phyloP scores from a whole-genome alignment of 2,797 vertebrate species.

The Galago senegalensis region DNA sequence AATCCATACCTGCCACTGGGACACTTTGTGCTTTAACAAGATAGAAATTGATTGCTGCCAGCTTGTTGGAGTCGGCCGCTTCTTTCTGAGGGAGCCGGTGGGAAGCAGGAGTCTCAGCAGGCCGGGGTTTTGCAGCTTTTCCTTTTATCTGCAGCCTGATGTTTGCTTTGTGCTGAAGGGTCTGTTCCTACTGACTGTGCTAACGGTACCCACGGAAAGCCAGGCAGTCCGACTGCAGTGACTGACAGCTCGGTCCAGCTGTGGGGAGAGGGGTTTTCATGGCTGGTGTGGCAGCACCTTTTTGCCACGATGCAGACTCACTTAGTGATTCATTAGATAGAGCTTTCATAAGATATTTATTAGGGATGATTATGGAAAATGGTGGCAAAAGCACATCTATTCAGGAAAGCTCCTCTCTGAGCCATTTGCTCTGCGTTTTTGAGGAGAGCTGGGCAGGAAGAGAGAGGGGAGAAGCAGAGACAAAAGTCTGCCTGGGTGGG shows the following conservation, averaged over 20 bases:
- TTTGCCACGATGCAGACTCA: not conserved
- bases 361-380: slow-evolving; percentile 10
- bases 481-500: not conserved
- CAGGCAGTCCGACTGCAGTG: slow-evolving; percentile 1
- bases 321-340: not conserved
- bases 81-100: not conserved
- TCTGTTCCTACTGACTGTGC: slow-evolving; percentile 47
- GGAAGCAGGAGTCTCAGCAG: slow-evolving; percentile 36
- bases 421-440: not conserved
- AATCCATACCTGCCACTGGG: slow-evolving; percentile 61
- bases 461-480: not conserved
- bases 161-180: slow-evolving; percentile 71
- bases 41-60: slow-evolving; percentile 79
- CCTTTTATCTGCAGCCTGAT: slow-evolving; percentile 78
- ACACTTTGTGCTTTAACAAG: slow-evolving; percentile 79
- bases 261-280: not conserved
- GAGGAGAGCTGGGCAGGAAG: not conserved
- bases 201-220: not conserved
- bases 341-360: slow-evolving; percentile 17
- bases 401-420: slow-evolving; percentile 7
- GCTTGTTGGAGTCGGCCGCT: not conserved
- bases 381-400: slow-evolving; percentile 2
- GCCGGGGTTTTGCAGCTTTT: slow-evolving; percentile 50
- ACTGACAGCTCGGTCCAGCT: slow-evolving; percentile 29
- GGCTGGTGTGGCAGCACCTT: not conserved